Base-by-base conservation (phyloP, 2,113 vertebrate species). In the Tringa solitaria region DNA sequence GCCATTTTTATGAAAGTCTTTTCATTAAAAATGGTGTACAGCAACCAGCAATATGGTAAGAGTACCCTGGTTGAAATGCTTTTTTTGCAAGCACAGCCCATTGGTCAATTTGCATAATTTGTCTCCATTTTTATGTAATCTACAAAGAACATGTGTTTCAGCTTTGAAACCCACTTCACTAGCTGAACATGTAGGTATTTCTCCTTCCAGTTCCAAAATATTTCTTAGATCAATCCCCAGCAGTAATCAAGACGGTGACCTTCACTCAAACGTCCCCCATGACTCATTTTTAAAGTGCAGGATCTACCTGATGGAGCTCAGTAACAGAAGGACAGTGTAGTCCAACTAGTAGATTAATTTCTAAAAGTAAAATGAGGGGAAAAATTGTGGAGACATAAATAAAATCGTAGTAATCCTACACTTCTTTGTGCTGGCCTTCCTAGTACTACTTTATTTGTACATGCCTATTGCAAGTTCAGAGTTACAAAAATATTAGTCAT, bases 11-110 rank as follows among this genome's bases (percentile, higher is more conserved):
- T 27, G 4, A 20, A 56, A 35, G 2, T 17, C 1, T 54, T 85
- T 91, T 28, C 9, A 17, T 28, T 63, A 32, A 53, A 84, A 87
- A 69, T 4, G 0, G 4, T n/a, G 11, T 18, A 7, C 3, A 33
- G 10, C 3, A 75, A 53, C 0, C 4, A 63, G 46, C 11, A 79
- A 46, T 22, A 23, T 12, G 8, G 1, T 61, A 4, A 32, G 7
- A 48, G 3, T 15, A 12, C 3, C 35, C 1, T 11, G 11, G 3
- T 35, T 20, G 8, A 82, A 65, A 20, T 4, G 14, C 0, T 8
- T 21, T 7, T 46, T 60, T 63, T 28, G 3, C 2, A 57, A 28
- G 14, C 43, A 3, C 26, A 43, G 0, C 3, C 2, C 2, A 13
- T 54, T 63, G 46, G 4, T 43, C 13, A 35, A 5, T 24, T 79